Conservation (phyloP, 2,888 invertebrate genomes). For the Amphipyra berbera region DNA sequence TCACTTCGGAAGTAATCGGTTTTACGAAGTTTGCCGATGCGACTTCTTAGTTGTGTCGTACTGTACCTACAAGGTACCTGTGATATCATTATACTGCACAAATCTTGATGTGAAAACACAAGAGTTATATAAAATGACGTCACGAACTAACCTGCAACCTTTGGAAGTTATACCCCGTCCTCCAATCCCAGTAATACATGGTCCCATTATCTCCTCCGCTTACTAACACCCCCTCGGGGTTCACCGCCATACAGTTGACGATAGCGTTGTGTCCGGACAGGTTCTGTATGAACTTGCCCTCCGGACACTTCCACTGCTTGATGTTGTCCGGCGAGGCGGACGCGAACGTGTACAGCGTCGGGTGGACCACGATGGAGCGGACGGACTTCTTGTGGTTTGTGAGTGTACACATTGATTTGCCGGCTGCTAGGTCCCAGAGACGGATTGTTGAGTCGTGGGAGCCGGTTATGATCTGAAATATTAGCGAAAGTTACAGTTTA, state of each 20-base stretch:
- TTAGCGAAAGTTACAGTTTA: no score
- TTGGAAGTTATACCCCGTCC: conserved; percentile 99
- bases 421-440: conserved; percentile 99
- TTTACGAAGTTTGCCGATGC: no score
- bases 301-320: conserved; percentile 99
- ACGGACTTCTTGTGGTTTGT: conserved; percentile 99
- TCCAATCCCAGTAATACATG: conserved; percentile 99
- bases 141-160: conserved; percentile 91
- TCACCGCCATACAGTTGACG: conserved; percentile 98
- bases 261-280: conserved; percentile 99
- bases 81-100: no score
- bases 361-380: conserved; percentile 94
- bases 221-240: conserved; percentile 98
- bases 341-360: conserved; percentile 97
- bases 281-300: conserved; percentile 99
- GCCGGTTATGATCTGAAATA: conserved; percentile 95
- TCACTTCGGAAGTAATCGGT: no score
- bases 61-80: no score
- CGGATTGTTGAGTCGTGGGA: conserved; percentile 99
- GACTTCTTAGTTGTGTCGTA: no score
- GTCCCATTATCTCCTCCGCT: conserved; percentile 99
- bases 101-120: no score
- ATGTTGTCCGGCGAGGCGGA: conserved; percentile 99
- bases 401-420: conserved; percentile 97
- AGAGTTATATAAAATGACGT: not conserved